Evolutionary conservation across 2,888 invertebrate genomes (phyloP).

Genomic region (Idaea aversata): DNA sequence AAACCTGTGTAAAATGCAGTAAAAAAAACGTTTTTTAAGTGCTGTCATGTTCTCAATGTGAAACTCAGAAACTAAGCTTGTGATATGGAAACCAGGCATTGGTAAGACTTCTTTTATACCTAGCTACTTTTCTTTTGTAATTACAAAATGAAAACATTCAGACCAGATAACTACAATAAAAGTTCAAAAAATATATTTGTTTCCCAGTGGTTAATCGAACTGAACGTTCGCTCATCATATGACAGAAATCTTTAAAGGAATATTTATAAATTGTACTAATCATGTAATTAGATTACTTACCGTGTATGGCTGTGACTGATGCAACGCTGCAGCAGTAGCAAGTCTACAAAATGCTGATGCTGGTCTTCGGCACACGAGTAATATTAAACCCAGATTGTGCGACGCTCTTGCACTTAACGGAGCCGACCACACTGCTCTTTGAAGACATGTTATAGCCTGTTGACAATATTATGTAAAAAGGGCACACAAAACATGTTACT

Average conservation of each 20-base stretch:
- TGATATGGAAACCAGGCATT: too few relatives aligned
- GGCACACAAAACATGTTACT: background rate
- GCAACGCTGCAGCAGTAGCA: slow-evolving; percentile 62
- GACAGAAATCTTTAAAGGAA: too few relatives aligned
- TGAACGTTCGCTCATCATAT: too few relatives aligned
- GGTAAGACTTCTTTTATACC: background rate
- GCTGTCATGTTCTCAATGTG: too few relatives aligned
- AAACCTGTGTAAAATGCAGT: slow-evolving; percentile 43
- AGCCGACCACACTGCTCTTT: slow-evolving; percentile 61
- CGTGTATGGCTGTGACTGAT: slow-evolving; percentile 62
- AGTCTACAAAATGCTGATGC: slow-evolving; percentile 69
- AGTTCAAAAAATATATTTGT: background rate
- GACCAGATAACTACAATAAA: too few relatives aligned
- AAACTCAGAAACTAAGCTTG: too few relatives aligned
- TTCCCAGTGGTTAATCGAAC: too few relatives aligned
- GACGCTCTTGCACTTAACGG: slow-evolving; percentile 65
- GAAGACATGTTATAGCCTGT: slow-evolving; percentile 67
- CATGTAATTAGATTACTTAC: slow-evolving; percentile 31
- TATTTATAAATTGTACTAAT: too few relatives aligned
- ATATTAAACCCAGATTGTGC: slow-evolving; percentile 59
- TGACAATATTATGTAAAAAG: slow-evolving; percentile 1
- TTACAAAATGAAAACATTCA: too few relatives aligned
- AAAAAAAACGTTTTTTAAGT: background rate
- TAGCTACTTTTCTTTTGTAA: background rate
- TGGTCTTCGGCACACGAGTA: slow-evolving; percentile 59